Base-by-base conservation (phyloP, 35 echinoderm and acorn worm genomes). In the Stichopus chloronotus region DNA sequence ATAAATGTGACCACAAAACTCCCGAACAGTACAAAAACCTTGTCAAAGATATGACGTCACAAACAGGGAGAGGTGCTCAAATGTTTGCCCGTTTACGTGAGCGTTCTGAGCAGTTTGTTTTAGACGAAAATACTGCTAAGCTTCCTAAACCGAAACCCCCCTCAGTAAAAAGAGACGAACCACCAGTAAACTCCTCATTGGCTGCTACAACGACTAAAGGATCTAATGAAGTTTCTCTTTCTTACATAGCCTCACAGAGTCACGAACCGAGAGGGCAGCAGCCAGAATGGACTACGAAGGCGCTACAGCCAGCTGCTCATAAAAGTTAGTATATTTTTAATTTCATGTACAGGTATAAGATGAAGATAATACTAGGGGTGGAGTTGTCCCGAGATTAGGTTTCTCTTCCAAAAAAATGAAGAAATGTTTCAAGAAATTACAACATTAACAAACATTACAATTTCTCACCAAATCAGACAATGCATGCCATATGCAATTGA, bases 41-140 rank as follows among this genome's bases (percentile, higher is more conserved):
- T 4, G 95, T 94, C 7, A 79, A 74, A 19, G 95, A 95, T 72
- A 87, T 99, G 77, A 95, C 91, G 71, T 79, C 92, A n/a, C 88
- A 94, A 22, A 79, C 68, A 2, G 97, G 97, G 5, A 74, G 94
- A 20, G 97, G 93, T 19, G 94, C 95, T 30, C 71, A 86, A 56
- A 99, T 99, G 97, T 99, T 99, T 79, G 95, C 94, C 61, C 94
- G 94, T 69, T 53, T 95, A 59, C 94, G 95, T 19, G 80, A 96
- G 90, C 93, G 97, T 30, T 93, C 95, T 55, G 93, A 99, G 92
- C 87, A 99, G 20, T 99, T 92, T 90, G 97, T 99, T n/a, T 76
- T 99, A 24, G 95, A 98, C 53, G 94, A 95, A 84, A 94, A 61
- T 54, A 94, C 84, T 9, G 92, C 71, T 25, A 96, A 95, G 69